Evolutionary conservation across 2,113 vertebrate genomes (phyloP).

Genomic region (Vireo altiloquus): DNA sequence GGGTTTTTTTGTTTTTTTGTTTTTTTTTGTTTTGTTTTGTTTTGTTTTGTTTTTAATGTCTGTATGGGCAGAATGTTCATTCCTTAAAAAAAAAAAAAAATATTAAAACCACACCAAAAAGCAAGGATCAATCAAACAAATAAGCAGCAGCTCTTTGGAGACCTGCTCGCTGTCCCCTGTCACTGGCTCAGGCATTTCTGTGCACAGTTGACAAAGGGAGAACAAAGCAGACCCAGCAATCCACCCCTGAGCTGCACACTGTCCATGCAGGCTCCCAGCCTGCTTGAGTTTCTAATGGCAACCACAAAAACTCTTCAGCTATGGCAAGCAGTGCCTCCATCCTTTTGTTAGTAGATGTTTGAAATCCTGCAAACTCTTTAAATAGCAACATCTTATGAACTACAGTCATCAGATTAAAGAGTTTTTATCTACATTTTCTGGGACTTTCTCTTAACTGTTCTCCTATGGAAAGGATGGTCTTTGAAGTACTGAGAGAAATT

Average conservation of each 20-base stretch:
- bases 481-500: background rate
- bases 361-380: conserved; percentile 13
- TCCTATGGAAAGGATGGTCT: background rate
- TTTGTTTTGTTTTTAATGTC: background rate
- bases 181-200: background rate
- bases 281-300: conserved; percentile 67
- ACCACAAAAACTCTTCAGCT: conserved; percentile 49
- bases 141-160: background rate
- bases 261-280: conserved; percentile 37
- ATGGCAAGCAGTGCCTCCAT: conserved; percentile 16
- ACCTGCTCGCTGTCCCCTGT: background rate
- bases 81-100: background rate
- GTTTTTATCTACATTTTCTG: background rate
- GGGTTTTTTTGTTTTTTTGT: background rate
- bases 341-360: conserved; percentile 33
- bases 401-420: background rate
- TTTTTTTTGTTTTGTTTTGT: no score
- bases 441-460: background rate
- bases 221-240: background rate
- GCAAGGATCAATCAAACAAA: background rate
- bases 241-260: background rate
- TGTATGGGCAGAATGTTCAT: background rate
- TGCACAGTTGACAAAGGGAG: background rate
- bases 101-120: no score
- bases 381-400: conserved; percentile 15